Evolutionary conservation across 2,797 vertebrate genomes (phyloP).

Genomic region (Lacerta viridis): DNA sequence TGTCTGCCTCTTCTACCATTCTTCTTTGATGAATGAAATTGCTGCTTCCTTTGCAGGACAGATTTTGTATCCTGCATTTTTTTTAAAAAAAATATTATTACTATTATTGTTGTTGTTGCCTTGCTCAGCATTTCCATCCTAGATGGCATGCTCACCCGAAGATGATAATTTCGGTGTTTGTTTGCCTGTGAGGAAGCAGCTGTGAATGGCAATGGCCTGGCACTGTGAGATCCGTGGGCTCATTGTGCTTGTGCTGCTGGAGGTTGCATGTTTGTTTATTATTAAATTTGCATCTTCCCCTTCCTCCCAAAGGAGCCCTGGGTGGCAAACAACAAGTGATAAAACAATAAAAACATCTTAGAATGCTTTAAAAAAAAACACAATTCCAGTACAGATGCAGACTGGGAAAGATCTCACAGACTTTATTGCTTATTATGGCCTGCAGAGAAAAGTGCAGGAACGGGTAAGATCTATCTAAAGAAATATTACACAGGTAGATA

Average conservation of each 20-base stretch:
- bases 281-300: background rate
- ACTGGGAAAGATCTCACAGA: too few species aligned
- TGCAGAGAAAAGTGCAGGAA: background rate
- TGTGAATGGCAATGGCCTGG: constrained; percentile 44
- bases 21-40: constrained; percentile 67
- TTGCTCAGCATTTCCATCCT: constrained; percentile 54
- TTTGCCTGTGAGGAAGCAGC: constrained; percentile 62
- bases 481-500: background rate
- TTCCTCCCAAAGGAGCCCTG: background rate
- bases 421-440: background rate
- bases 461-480: background rate
- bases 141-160: background rate
- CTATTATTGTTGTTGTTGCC: background rate
- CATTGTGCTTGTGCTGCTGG: background rate
- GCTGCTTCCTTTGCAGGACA: constrained; percentile 62
- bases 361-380: background rate
- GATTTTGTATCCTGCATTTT: constrained; percentile 69
- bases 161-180: constrained; percentile 1
- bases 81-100: background rate
- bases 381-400: too few species aligned
- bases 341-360: background rate
- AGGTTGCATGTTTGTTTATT: background rate
- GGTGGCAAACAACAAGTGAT: background rate
- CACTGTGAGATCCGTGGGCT: constrained; percentile 28
- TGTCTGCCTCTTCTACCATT: constrained; percentile 72